Base-by-base conservation (phyloP, 2,888 invertebrate species). In the Dolichomitus sp. region DNA sequence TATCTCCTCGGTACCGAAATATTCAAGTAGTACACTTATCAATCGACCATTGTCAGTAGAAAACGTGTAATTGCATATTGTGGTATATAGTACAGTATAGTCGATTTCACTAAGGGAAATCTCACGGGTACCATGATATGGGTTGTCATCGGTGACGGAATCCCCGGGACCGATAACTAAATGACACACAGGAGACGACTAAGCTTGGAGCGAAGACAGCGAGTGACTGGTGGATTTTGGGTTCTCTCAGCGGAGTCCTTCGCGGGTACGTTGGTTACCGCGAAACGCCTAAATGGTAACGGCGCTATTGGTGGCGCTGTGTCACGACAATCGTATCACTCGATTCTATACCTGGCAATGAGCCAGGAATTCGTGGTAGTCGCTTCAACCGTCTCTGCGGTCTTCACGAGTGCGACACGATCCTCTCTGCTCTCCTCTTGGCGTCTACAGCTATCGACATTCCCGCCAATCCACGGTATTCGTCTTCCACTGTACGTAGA, bases 281-380 rank as follows among this genome's bases (percentile, higher is more conserved):
- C 30, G 23, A 73, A 42, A 73, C 48, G 48, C 48, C 73, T 61
- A 73, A 73, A 61, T 50, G 61, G 59, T 61, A 73, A 61, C 48
- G 50, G 73, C 23, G 61, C 23, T 61, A 14, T 37, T 48, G 76
- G 59, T 27, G 72, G 79, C 54, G 23, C 48, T 72, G 76, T 76
- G 83, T 68, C 80, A 83, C 72, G 80, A 76, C 83, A 80, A 77
- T 80, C 83, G 83, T 83, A 83, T 83, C 83, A 77, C 80, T 73
- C 76, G 80, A 83, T 68, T 79, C 75, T 72, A 68, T 63, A 79
- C 19, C 76, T 83, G 83, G 83, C 83, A 68, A 50, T 40, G 52
- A n/a, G 75, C 80, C 83, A 80, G 50, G 76, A 79, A 76, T 80
- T 73, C 52, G 30, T 33, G 61, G 77, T 73, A 42, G 63, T 65